Evolutionary conservation across 2,113 vertebrate species (phyloP), one percentile per base, ranked within the genome.

Genomic region (Cyanistes caeruleus): DNA sequence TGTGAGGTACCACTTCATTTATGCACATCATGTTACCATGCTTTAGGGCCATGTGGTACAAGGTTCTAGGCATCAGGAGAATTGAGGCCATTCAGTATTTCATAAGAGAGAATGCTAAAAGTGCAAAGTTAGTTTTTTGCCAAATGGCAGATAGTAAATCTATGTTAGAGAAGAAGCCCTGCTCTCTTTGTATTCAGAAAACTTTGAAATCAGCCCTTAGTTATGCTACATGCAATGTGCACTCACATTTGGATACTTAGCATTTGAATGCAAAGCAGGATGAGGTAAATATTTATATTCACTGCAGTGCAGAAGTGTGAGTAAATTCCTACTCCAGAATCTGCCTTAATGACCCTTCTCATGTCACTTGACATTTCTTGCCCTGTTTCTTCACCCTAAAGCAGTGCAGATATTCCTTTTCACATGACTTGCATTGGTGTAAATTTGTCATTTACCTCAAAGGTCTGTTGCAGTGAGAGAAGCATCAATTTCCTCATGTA

Each of bases 61-160:
- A 73, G 10, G 55, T 91, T 87, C 84, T 39, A 49, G 56, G 69
- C 87, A 94, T 25, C 78, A 62, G 72, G 87, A 95, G 75, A 90
- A 84, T 52, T 55, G 59, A 95, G 43, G 24, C 27, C 55, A 85
- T 87, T 91, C 69, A 94, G 30, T 39, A 55, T 76, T 92, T 91
- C 79, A 41, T 68, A 60, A 85, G 67, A 64, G 48, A 70, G 41
- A 86, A 49, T 11, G 39, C 39, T 94, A 43, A 77, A 93, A 74
- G 43, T 44, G 60, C 56, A 67, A 95, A 86, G 33, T 60, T 41
- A 69, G 2, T 2, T 17, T 84, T 96, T 67, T 90, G 41, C 55
- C 59, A 94, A 77, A n/a, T 58, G 13, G 25, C 43, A 94, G 63
- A 59, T 74, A 84, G 85, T 81, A 93, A 91, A 91, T 88, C 55